These are phyloP conservation scores for Zenarchopterus dispar DNA, from an alignment of 2,797 vertebrate species.

Conservation along the genomic window DNA sequence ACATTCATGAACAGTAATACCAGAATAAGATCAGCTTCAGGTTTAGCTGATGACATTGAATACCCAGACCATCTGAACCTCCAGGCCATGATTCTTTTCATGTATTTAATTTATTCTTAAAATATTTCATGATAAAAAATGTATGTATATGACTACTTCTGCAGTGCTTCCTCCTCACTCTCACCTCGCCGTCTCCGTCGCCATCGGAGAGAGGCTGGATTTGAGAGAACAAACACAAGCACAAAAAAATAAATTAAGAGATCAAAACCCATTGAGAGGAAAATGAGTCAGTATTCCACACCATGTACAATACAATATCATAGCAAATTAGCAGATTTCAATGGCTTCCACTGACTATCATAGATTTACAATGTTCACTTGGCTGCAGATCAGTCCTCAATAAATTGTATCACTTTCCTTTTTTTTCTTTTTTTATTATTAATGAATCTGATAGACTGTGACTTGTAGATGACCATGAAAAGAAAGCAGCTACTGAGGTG, in stretches of 20 bases:
- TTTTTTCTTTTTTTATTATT: slow-evolving; percentile 68
- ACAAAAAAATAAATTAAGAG: slow-evolving; percentile 82
- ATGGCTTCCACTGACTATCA: slow-evolving; percentile 86
- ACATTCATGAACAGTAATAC: slow-evolving; percentile 14
- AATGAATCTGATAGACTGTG: slow-evolving; percentile 81
- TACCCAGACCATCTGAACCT: slow-evolving; percentile 59
- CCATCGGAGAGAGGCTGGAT: slow-evolving; percentile 59
- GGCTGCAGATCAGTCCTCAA: slow-evolving; percentile 75
- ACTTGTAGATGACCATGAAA: slow-evolving; percentile 84
- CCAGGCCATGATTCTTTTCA: slow-evolving; percentile 73
- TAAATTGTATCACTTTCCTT: slow-evolving; percentile 66
- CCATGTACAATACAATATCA: slow-evolving; percentile 88
- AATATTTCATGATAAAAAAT: slow-evolving; percentile 86
- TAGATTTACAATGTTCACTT: slow-evolving; percentile 83
- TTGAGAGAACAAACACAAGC: slow-evolving; percentile 82
- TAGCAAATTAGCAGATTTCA: slow-evolving; percentile 85
- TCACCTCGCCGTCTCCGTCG: slow-evolving; percentile 12
- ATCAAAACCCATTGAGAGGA: slow-evolving; percentile 83
- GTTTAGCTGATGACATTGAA: slow-evolving; percentile 43
- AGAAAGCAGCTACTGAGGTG: slow-evolving; percentile 85
- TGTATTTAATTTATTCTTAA: slow-evolving; percentile 87
- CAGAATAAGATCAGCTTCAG: slow-evolving; percentile 10
- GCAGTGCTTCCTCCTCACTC: slow-evolving; percentile 49
- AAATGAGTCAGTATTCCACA: slow-evolving; percentile 83
- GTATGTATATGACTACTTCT: slow-evolving; percentile 77